These are phyloP conservation scores for Damaliscus lunatus DNA, from an alignment of 2,113 vertebrate genomes.

Conservation along the genomic window DNA sequence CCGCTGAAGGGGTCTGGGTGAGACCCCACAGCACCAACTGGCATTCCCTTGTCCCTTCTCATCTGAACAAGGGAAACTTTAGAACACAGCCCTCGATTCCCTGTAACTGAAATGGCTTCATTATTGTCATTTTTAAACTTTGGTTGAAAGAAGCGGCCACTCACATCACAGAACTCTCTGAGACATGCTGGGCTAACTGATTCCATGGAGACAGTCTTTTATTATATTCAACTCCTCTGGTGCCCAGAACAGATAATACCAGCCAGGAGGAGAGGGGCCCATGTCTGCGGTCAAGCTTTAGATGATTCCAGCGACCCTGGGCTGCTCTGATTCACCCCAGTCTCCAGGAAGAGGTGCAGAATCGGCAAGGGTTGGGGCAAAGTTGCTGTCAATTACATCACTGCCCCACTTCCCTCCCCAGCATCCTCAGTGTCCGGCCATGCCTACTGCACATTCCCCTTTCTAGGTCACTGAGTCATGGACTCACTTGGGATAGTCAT, in stretches of 20 bases:
- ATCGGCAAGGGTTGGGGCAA: fast-evolving
- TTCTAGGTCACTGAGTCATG: conserved; percentile 21
- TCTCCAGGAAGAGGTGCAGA: background rate
- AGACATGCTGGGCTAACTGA: background rate
- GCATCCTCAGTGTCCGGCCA: fast-evolving
- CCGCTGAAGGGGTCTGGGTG: no score
- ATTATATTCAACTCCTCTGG: background rate
- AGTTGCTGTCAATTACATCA: background rate
- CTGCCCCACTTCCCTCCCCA: background rate
- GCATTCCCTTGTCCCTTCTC: background rate
- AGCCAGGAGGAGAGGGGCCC: background rate
- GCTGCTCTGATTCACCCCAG: background rate
- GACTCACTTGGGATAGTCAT: background rate
- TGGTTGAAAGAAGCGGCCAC: background rate
- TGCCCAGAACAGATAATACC: background rate
- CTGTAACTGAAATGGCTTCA: background rate
- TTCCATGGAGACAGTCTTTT: background rate
- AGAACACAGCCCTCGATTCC: background rate
- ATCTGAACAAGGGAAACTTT: background rate
- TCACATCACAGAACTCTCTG: background rate
- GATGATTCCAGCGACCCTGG: background rate
- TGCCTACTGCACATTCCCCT: background rate
- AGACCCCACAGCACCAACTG: no score
- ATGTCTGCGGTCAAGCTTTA: background rate
- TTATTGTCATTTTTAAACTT: background rate